Conservation (phyloP, 1,140 invertebrate genomes). For the Anagrus nilaparvatae region DNA sequence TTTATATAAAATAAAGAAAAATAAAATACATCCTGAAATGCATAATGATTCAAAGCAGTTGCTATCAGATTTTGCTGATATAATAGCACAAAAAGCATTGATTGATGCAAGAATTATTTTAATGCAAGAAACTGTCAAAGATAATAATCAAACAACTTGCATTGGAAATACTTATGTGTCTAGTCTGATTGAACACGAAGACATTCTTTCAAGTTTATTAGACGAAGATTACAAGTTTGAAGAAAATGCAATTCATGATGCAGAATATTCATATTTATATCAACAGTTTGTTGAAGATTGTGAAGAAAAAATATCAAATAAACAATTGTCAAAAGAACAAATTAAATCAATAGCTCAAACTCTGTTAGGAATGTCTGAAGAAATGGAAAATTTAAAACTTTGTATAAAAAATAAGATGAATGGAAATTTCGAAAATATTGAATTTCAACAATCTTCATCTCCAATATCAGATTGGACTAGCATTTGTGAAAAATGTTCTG, state of each 20-base stretch:
- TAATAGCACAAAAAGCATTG: slow-evolving; percentile 65
- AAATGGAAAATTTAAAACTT: slow-evolving; percentile 24
- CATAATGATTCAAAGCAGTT: slow-evolving; percentile 43
- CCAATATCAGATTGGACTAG: slow-evolving; percentile 29
- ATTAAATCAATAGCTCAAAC: slow-evolving; percentile 25
- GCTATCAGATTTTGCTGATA: slow-evolving; percentile 60
- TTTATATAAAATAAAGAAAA: slow-evolving; percentile 42
- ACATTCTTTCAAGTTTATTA: slow-evolving; percentile 25
- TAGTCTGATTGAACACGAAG: slow-evolving; percentile 33
- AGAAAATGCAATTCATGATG: slow-evolving; percentile 41
- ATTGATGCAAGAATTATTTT: slow-evolving; percentile 60
- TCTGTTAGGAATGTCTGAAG: slow-evolving; percentile 27
- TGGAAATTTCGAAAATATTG: slow-evolving; percentile 9
- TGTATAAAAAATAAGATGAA: slow-evolving; percentile 18
- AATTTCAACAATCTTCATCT: slow-evolving; percentile 11
- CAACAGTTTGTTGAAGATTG: slow-evolving; percentile 50
- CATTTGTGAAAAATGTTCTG: slow-evolving; percentile 30
- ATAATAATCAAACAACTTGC: slow-evolving; percentile 19
- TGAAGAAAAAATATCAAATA: slow-evolving; percentile 25
- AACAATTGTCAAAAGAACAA: slow-evolving; percentile 24
- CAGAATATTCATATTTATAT: slow-evolving; percentile 52
- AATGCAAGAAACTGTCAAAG: slow-evolving; percentile 28
- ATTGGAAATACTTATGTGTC: slow-evolving; percentile 31
- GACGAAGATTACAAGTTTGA: slow-evolving; percentile 31
- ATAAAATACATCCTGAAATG: slow-evolving; percentile 32